Base-by-base conservation (phyloP, 2,113 vertebrate species). In the Menidia beryllina region DNA sequence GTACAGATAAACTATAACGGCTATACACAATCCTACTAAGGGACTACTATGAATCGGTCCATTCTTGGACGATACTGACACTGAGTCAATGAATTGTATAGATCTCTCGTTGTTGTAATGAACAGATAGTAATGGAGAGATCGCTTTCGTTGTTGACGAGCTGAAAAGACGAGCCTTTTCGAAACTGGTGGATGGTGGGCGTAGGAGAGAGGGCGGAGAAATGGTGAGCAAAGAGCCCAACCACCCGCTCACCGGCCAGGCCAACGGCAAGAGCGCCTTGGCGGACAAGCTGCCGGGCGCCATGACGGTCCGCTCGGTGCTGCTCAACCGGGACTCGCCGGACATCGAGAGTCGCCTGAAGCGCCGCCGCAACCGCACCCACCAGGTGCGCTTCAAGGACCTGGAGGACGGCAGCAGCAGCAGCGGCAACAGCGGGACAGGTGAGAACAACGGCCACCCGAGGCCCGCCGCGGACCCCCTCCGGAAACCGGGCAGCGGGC, bases 381-480 rank as follows among this genome's bases (percentile, higher is more conserved):
- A 95, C 80, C 94, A 95, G 89, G 95, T 96, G 38, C 94, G 95
- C 78, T 96, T 95, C 47, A 95, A 95, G 86, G 95, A 95, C 87
- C 74, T 93, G 75, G 93, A 92, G 72, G 95, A 95, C 45, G 90
- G 89, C 48, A 85, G 81, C 74, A 91, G 74, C 81, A 92, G 89
- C 63, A 84, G 81, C 26, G 90, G 74, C 52, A 91, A 91, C 64
- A 89, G 91, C 49, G 90, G 82, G 21, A 86, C 89, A 0, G 88
- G 88, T 53, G 38, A 87, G 50, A 26, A 87, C 8, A 89, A 89
- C 61, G 90, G 84, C 86, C 87, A 87, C 78, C 87, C 78, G 52
- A 88, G 26, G 79, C 27, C 81, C 38, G 53, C 52, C 54, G 75
- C 69, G 10, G 87, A 92, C 8, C 82, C 91, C 53, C 83, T 87